Base-by-base conservation (phyloP, 2,797 vertebrate species). In the Danio jaintianensis region DNA sequence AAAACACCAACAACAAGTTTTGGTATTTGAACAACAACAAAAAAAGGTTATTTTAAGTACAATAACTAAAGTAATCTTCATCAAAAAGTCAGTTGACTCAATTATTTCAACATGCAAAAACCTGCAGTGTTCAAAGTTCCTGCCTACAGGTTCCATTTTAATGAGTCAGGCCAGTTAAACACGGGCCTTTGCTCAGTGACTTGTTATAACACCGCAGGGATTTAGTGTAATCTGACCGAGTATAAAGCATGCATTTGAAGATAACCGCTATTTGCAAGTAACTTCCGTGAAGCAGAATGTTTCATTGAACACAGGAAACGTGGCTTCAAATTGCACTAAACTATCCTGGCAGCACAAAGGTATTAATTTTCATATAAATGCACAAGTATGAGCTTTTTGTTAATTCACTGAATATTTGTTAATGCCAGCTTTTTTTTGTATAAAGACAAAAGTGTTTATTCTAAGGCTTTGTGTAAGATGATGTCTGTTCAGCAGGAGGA, bases 31-130 rank as follows among this genome's bases (percentile, higher is more conserved):
- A 18, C 2, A 1, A 61, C 22, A 38, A 16, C 29, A n/a, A 6
- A 45, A 67, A 68, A 61, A 29, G 2, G 2, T 45, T 67, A 22
- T 0, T 0, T 43, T 48, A 0, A 52, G 22, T 42, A 56, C 76
- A 67, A 47, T 18, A 47, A 16, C 36, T 40, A 36, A 67, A 56
- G 45, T 16, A 50, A 38, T 6, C 13, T 48, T 22, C 8, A 16
- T 63, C 0, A 47, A 15, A 45, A 62, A 20, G 38, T 45, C 8
- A 63, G 38, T 79, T 43, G 56, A 82, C 69, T 69, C 38, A 9
- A 36, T 78, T 5, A 66, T 61, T 69, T 59, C 12, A 74, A 82
- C 85, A 77, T 74, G 83, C 81, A 74, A 85, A 69, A 80, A 83
- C 85, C 72, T 85, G 85, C 79, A 83, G 71, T 15, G 40, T 43